Percentiles rank a stretch among this genome's conserved stretches.
phyloP scores from a whole-genome alignment of 2,113 vertebrate species.

The Rhabdomys dilectus region DNA sequence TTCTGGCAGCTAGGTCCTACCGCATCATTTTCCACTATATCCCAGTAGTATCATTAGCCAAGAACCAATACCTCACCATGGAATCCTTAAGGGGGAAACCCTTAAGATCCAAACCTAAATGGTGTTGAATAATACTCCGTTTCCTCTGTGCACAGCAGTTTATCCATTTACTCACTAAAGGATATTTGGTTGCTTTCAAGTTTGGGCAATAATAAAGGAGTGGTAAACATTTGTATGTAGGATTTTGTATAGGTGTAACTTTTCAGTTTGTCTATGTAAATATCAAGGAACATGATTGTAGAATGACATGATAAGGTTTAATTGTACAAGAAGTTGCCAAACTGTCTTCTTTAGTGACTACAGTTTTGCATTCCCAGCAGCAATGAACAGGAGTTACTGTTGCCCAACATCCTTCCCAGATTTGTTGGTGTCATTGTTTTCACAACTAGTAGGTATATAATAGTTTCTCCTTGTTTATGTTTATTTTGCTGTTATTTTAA shows the following conservation, averaged over 20 bases:
- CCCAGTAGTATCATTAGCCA: neutral
- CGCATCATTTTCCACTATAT: neutral
- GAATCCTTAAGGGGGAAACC: neutral
- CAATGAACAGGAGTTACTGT: neutral
- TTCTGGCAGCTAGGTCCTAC: neutral
- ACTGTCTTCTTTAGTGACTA: conserved; percentile 6
- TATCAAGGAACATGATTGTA: neutral
- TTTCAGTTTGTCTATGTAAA: conserved; percentile 46
- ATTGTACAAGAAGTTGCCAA: neutral
- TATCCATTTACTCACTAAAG: conserved; percentile 6
- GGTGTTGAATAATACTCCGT: neutral
- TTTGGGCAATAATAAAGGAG: conserved; percentile 47
- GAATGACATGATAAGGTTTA: conserved; percentile 5
- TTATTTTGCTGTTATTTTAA: neutral
- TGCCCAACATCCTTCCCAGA: neutral
- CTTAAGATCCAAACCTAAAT: neutral
- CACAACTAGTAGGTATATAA: neutral
- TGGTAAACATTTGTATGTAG: conserved; percentile 16
- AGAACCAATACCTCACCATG: neutral
- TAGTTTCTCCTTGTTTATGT: conserved; percentile 38
- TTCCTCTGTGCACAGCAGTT: neutral
- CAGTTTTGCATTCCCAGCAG: neutral
- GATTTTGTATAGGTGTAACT: conserved; percentile 4
- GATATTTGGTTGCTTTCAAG: conserved; percentile 22
- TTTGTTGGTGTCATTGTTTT: conserved; percentile 25